A percentile compares a stretch with the other conserved stretches of the same genome.
Evolutionary conservation across 2,797 vertebrate species (phyloP).

Genomic region (Gila robusta): DNA sequence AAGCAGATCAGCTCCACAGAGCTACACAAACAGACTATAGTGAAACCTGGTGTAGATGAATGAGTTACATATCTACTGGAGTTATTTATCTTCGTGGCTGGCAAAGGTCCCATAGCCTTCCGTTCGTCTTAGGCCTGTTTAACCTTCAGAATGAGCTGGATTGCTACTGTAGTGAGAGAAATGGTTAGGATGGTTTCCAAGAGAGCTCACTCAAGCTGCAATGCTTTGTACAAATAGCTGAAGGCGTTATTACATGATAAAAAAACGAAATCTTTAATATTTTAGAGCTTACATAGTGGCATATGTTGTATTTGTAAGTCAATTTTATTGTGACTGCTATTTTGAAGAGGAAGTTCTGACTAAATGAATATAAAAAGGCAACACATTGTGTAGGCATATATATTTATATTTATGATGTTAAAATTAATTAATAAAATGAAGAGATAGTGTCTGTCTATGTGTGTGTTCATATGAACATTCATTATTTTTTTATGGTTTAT

Average conservation of each 20-base stretch:
- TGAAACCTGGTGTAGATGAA: slow-evolving; percentile 75
- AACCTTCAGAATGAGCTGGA: slow-evolving; percentile 76
- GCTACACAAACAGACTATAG: slow-evolving; percentile 67
- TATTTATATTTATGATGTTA: not conserved
- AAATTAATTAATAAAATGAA: not conserved
- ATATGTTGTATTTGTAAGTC: not conserved
- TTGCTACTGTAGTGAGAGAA: slow-evolving; percentile 57
- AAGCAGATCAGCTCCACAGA: slow-evolving; percentile 56
- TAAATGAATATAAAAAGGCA: not conserved
- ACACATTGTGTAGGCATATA: not conserved
- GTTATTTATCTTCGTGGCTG: slow-evolving; percentile 76
- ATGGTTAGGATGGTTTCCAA: slow-evolving; percentile 43
- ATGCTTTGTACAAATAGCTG: slow-evolving; percentile 22
- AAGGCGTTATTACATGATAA: slow-evolving; percentile 38
- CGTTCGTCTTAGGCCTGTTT: slow-evolving; percentile 74
- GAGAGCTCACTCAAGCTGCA: not conserved
- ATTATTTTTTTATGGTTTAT: not conserved
- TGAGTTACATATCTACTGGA: slow-evolving; percentile 76
- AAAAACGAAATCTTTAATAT: not conserved
- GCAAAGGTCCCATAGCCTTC: slow-evolving; percentile 71
- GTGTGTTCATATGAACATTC: not conserved
- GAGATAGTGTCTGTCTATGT: not conserved
- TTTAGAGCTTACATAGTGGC: not conserved
- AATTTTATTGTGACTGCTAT: not conserved
- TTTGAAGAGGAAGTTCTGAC: not conserved